Conservation (phyloP, 2,113 vertebrate genomes). For the Petroica traversi region DNA sequence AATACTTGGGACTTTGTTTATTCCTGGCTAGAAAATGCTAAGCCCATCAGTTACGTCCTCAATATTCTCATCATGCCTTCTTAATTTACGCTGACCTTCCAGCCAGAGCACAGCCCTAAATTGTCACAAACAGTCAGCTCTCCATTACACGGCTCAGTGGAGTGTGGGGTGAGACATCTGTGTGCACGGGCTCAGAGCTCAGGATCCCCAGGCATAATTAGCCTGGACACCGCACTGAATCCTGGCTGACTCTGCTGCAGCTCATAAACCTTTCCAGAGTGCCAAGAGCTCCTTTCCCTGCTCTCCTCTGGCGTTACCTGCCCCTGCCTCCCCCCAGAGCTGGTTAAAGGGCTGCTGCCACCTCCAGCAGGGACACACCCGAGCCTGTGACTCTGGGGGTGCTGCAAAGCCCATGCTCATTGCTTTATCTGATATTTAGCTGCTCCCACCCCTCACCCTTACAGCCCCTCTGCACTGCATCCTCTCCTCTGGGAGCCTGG, state of each 20-base stretch:
- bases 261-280: neutral
- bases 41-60: neutral
- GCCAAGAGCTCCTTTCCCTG: neutral
- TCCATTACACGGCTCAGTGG: slow-evolving; percentile 25
- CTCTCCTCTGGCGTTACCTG: neutral
- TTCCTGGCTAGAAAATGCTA: neutral
- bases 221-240: neutral
- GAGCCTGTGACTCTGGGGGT: neutral
- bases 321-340: neutral
- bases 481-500: neutral
- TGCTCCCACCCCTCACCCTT: neutral
- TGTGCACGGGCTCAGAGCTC: neutral
- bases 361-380: neutral
- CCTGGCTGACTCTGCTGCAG: neutral
- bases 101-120: neutral
- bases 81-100: slow-evolving; percentile 45
- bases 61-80: neutral
- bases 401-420: neutral
- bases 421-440: neutral
- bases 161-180: slow-evolving; percentile 54
- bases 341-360: neutral
- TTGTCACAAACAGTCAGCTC: slow-evolving; percentile 36
- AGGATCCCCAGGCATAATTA: neutral
- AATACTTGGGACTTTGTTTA: neutral
- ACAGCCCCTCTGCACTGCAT: neutral